Conservation (phyloP, 2,797 vertebrate species). For the Delichon dasypus region DNA sequence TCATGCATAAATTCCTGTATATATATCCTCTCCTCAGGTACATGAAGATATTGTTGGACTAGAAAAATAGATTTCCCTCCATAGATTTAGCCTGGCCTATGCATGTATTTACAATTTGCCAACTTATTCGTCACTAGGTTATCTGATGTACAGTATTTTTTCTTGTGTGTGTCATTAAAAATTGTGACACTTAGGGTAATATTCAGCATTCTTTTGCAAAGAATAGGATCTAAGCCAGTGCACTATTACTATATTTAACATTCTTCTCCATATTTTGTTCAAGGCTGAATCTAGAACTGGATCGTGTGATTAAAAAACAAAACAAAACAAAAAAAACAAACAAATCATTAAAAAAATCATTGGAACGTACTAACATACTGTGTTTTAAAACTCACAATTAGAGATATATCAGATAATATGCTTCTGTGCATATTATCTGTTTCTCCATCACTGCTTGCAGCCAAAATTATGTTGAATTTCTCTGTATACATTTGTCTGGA, state of each 20-base stretch:
- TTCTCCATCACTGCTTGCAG: not conserved
- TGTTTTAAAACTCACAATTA: not conserved
- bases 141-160: not conserved
- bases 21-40: not conserved
- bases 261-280: not conserved
- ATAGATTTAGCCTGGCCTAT: not conserved
- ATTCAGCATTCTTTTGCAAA: not conserved
- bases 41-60: not conserved
- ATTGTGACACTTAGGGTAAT: not conserved
- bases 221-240: not conserved
- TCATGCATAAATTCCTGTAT: not conserved
- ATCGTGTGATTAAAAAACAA: not conserved
- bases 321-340: not conserved
- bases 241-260: not conserved
- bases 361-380: not conserved
- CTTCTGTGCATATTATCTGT: not conserved
- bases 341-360: not conserved
- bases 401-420: not conserved
- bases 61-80: not conserved
- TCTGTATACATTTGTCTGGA: not conserved
- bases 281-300: not conserved
- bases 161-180: not conserved
- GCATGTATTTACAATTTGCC: not conserved
- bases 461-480: conserved; percentile 6
- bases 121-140: not conserved